Base-by-base conservation (phyloP, 2,888 invertebrate genomes). In the Anagyrus pseudococci region DNA sequence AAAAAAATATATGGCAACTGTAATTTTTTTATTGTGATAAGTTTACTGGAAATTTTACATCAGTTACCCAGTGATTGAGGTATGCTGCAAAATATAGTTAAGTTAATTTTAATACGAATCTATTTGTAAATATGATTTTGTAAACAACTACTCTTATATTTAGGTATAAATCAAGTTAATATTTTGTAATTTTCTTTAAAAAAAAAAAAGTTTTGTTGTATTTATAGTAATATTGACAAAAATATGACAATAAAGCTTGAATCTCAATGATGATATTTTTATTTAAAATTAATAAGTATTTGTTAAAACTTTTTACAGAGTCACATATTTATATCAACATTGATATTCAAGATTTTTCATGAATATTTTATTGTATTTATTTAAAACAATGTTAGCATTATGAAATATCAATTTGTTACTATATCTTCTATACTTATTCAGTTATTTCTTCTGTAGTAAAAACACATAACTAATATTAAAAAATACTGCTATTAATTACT, bases 51-150 rank as follows among this genome's bases (percentile, higher is more conserved):
- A 62, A 50, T 58, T 65, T 23, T 50, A 52, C 60, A 54, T 65
- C 58, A 57, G 54, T 49, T 61, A 58, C 62, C 65, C 48, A 62
- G 57, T 61, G 58, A 61, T n/a, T 58, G 57, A 48, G 65, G 55
- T 62, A 58, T 26, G 50, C 61, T 62, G 61, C 43, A 62, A 40
- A 61, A 55, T 8, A 29, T 62, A 62, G 59, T 56, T 43, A 58
- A 58, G 46, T 59, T 62, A n/a, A 46, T 66, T 60, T n/a, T 60
- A 63, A 50, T 25, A 49, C 37, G 20, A 56, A 58, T 52, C 61
- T 47, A 62, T 60, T 64, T 67, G 66, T 67, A 67, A 67, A 67
- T 64, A 60, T 63, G 57, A 60, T 33, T 66, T 67, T 64, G 49
- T 67, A 61, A 50, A 62, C 61, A 63, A 26, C 52, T 55, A 63